Base-by-base conservation (phyloP, 2,113 vertebrate genomes). In the Mugil cephalus region DNA sequence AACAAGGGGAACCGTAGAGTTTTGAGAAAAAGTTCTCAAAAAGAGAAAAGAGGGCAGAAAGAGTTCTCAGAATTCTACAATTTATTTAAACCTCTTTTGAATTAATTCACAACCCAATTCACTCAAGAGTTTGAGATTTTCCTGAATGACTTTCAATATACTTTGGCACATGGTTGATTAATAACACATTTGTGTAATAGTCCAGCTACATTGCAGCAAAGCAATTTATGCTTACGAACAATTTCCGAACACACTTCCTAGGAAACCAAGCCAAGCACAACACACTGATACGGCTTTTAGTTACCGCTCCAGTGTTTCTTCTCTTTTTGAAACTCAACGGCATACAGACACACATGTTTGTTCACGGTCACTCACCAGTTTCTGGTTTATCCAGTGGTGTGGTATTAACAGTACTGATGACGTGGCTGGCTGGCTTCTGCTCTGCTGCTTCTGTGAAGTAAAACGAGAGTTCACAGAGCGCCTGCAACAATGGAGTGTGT, bases 331-430 rank as follows among this genome's bases (percentile, higher is more conserved):
- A 19, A 14, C 46, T n/a, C n/a, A n/a, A 24, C n/a, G 8, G n/a
- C 53, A 19, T 5, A 21, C 43, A 61, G 17, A 35, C 14, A 34
- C 7, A 4, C 39, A 45, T 13, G 1, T 21, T 10, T 21, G 18
- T 36, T 6, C 9, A 24, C 7, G 30, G 6, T 76, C 38, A 91
- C 96, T 95, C 85, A 99, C 97, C 93, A 13, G 53, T 92, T 46
- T 94, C 85, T 0, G 94, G 93, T 53, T 78, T 87, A 64, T 94
- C 91, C 90, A 95, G 71, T 0, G 95, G 95, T 35, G 94, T 86
- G 0, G 93, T 83, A 34, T 79, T 93, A 80, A 94, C 85, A 83
- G 92, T 82, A 17, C 89, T 77, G 52, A 91, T 91, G 3, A 43
- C 43, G 4, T 54, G 87, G 1, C 90, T 66, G n/a, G 79, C 73